Conservation (phyloP, 2,888 invertebrate species). For the Himalopsyche japonica region DNA sequence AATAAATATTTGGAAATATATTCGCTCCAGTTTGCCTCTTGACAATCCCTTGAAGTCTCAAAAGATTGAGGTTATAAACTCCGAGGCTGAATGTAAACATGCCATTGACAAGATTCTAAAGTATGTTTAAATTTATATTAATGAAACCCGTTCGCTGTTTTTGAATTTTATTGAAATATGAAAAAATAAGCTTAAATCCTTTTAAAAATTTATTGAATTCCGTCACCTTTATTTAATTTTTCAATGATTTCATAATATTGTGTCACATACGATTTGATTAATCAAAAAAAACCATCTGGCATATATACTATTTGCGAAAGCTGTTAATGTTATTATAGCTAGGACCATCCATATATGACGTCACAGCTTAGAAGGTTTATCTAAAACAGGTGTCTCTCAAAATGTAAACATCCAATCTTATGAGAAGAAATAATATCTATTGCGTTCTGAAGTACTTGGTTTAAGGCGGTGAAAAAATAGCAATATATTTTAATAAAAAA, state of each 20-base stretch:
- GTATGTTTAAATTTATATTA: conserved; percentile 42
- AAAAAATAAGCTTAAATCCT: too few relatives aligned
- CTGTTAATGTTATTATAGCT: too few relatives aligned
- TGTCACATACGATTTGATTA: not conserved
- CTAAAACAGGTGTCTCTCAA: too few relatives aligned
- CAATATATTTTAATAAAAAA: too few relatives aligned
- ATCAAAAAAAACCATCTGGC: not conserved
- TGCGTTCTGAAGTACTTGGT: not conserved
- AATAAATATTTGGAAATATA: conserved; percentile 22
- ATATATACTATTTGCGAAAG: too few relatives aligned
- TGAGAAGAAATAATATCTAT: not conserved
- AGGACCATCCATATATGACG: too few relatives aligned
- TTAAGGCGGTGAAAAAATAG: too few relatives aligned
- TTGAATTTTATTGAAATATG: too few relatives aligned
- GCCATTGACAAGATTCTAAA: conserved; percentile 46
- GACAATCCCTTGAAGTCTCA: conserved; percentile 44
- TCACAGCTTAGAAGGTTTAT: too few relatives aligned
- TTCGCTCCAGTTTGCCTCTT: conserved; percentile 40
- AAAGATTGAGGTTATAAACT: conserved; percentile 47
- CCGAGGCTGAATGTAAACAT: conserved; percentile 44
- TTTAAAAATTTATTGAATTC: too few relatives aligned
- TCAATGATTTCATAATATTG: not conserved
- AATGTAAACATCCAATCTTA: too few relatives aligned
- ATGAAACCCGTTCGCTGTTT: not conserved
- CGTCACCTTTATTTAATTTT: not conserved